phyloP scores from a whole-genome alignment of 2,888 invertebrate genomes.

The Elegia similella region DNA sequence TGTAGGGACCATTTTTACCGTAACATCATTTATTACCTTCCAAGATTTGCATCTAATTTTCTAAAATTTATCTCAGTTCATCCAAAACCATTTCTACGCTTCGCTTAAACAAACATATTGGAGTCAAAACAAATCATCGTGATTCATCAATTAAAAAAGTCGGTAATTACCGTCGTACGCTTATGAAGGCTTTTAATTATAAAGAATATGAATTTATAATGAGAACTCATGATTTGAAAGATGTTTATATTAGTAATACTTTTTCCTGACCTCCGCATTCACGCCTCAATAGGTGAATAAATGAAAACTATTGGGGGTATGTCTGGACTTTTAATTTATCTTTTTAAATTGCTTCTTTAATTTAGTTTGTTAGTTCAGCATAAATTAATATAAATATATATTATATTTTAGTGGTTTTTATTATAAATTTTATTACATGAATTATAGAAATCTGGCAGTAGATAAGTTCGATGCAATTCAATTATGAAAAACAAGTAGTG shows the following conservation, averaged over 20 bases:
- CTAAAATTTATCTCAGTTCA: not conserved
- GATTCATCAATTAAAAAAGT: slow-evolving; percentile 64
- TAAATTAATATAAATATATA: not conserved
- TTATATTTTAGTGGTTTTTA: no score
- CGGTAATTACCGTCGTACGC: slow-evolving; percentile 52
- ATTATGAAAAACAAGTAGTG: no score
- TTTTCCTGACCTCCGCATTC: slow-evolving; percentile 18
- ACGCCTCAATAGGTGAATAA: slow-evolving; percentile 18
- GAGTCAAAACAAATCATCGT: slow-evolving; percentile 52
- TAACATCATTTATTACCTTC: no score
- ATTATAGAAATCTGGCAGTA: no score
- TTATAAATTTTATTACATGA: no score
- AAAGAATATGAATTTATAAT: slow-evolving; percentile 56
- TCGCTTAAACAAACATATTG: slow-evolving; percentile 25
- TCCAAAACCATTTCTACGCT: not conserved
- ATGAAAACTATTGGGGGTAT: slow-evolving; percentile 9
- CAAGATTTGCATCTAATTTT: no score
- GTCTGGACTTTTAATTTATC: slow-evolving; percentile 6
- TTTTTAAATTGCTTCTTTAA: slow-evolving; percentile 2
- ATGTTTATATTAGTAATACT: slow-evolving; percentile 42
- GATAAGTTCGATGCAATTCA: no score
- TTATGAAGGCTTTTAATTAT: slow-evolving; percentile 58
- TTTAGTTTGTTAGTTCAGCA: not conserved
- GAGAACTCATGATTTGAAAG: slow-evolving; percentile 34
- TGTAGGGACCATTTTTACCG: no score